Evolutionary conservation across 1,140 invertebrate species (phyloP), one percentile per base, ranked within the genome.

Genomic region (Manduca sexta): DNA sequence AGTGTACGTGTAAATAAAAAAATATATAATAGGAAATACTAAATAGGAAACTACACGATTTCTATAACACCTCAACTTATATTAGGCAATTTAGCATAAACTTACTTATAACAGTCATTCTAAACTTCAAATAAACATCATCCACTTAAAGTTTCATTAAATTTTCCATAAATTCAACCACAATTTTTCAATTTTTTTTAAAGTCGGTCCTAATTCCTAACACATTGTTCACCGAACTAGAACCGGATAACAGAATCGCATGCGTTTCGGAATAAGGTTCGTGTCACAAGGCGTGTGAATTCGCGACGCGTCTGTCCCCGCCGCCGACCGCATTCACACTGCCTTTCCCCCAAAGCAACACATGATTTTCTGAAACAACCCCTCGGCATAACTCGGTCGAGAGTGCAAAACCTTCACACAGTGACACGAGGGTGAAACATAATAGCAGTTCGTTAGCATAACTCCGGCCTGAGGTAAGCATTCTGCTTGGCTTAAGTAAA

Each of bases 331-430:
- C 58, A 56, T 56, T 58, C 60, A 44, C 49, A 84, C 81, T 84
- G 78, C 62, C 69, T 76, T 80, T 75, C 69, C 72, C 75, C 54
- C 58, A 52, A 60, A 69, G 66, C 72, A 76, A 80, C 76, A 79
- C 77, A 81, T 80, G 74, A 80, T 74, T 76, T 76, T 75, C 75
- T 69, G 70, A 73, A 77, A 67, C 76, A 76, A 70, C 79, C 73
- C 69, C 65, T 34, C 52, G 59, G 56, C 52, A 64, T 72, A 76
- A 80, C 71, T 80, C 78, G 78, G 78, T 81, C 78, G 78, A 75
- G 72, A 74, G 78, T 74, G 74, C 69, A 65, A 73, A 82, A 82
- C 81, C 81, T 82, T 84, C 75, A 81, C 81, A 84, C 77, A 79
- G 72, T 84, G 77, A 84, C 76, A 79, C 75, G 64, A 62, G 69